Evolutionary conservation across 1,140 invertebrate species (phyloP), one percentile per base, ranked within the genome.

Genomic region (Drosophila gunungcola): DNA sequence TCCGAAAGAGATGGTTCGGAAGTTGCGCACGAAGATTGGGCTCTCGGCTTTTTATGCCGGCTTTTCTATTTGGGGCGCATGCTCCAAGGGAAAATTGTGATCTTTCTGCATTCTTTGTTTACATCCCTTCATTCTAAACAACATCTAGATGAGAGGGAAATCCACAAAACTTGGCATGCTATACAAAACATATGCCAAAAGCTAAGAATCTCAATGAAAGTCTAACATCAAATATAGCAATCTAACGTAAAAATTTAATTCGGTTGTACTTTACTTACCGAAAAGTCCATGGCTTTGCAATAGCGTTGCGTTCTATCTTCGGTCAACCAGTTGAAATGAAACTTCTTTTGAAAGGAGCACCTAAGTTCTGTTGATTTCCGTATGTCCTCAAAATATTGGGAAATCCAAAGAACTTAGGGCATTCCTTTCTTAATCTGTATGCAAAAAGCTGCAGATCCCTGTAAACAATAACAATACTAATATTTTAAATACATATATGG

Each of bases 111-210:
- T 25, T 25, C 25, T 60, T 48, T 86, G 77, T 86, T 86, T 86
- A 83, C 65, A 88, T 86, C 81, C 63, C 56, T 25, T 1, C 25
- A 32, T 86, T 86, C 82, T 86, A 86, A 88, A 86, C 79, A 86
- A 64, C 56, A 46, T 3, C 16, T 11, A 32, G 3, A 13, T 7
- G 13, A 11, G 51, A 63, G 41, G 39, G 51, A 49, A 73, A 32
- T 11, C 10, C 3, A 52, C 32, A 21, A 27, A n/a, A 27, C 16
- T 42, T 2, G 16, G 62, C 36, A 29, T 29, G 6, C 11, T 13
- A 13, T 13, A 54, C 3, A 43, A 41, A 55, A 32, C 41, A 29
- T 5, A 21, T 6, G 13, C n/a, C n/a, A 39, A 36, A 12, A 4
- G 3, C 13, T 10, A 11, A 1, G 29, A 4, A 13, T 16, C n/a